A percentile compares a stretch with the other conserved stretches of the same genome.
Evolutionary conservation across 2,888 invertebrate species (phyloP).

Genomic region (Notodonta ziczac): DNA sequence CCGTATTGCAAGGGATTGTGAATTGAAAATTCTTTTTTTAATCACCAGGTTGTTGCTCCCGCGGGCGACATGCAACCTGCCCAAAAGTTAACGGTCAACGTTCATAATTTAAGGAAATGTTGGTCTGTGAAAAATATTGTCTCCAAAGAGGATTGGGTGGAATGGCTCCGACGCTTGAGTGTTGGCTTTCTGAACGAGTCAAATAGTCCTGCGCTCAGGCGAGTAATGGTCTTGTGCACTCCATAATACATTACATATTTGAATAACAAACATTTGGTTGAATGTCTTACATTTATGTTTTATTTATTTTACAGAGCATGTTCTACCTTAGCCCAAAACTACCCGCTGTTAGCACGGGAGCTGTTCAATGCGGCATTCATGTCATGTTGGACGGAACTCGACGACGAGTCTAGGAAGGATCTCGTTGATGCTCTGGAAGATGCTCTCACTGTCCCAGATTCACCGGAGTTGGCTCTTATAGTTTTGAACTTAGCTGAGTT

Average conservation of each 20-base stretch:
- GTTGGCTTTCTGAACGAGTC: slow-evolving; percentile 97
- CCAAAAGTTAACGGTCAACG: slow-evolving; percentile 91
- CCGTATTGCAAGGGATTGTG: neutral
- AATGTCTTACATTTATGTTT: neutral
- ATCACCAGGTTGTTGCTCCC: slow-evolving; percentile 57
- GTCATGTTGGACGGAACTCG: slow-evolving; percentile 98
- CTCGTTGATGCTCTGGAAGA: slow-evolving; percentile 93
- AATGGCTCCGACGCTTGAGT: slow-evolving; percentile 96
- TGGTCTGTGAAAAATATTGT: slow-evolving; percentile 95
- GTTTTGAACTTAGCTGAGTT: slow-evolving; percentile 99
- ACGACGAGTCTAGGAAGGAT: slow-evolving; percentile 92
- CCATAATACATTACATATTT: neutral
- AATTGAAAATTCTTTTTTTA: slow-evolving; percentile 19
- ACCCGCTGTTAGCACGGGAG: slow-evolving; percentile 96
- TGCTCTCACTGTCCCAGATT: slow-evolving; percentile 95
- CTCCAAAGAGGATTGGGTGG: slow-evolving; percentile 99
- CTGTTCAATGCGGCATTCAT: slow-evolving; percentile 99
- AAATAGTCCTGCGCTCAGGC: slow-evolving; percentile 95
- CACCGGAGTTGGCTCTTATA: slow-evolving; percentile 97
- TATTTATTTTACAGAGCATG: slow-evolving; percentile 88
- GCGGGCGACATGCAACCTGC: slow-evolving; percentile 85
- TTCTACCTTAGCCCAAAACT: slow-evolving; percentile 94
- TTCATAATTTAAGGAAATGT: slow-evolving; percentile 92
- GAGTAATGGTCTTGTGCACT: slow-evolving; percentile 29
- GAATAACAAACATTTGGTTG: neutral